A percentile compares a stretch with the other conserved stretches of the same genome.
These are phyloP conservation scores for Antheraea assamensis DNA, from an alignment of 2,888 invertebrate species.

Conservation along the genomic window DNA sequence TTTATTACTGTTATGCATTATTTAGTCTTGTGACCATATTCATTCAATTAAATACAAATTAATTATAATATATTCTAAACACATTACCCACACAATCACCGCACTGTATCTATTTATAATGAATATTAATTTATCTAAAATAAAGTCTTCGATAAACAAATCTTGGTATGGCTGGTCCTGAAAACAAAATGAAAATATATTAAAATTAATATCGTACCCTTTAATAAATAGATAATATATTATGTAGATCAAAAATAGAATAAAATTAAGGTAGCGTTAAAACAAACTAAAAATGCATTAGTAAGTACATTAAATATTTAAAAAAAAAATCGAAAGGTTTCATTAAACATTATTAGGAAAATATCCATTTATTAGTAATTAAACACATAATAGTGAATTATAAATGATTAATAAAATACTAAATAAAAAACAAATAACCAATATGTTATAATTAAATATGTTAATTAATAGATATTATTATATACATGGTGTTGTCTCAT, in stretches of 20 bases:
- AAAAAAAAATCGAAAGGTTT: too few species aligned
- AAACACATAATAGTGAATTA: too few species aligned
- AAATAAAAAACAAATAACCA: too few species aligned
- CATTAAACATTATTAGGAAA: too few species aligned
- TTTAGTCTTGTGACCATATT: neutral
- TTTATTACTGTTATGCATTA: neutral
- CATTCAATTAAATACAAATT: slow-evolving; percentile 19
- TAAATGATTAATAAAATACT: too few species aligned
- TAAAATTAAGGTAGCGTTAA: neutral
- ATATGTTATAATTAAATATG: too few species aligned
- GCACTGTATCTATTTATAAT: slow-evolving; percentile 12
- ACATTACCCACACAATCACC: slow-evolving; percentile 21
- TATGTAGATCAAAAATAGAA: neutral
- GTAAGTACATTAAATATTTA: too few species aligned
- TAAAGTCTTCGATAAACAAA: slow-evolving; percentile 51
- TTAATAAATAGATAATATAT: neutral
- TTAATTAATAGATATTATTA: too few species aligned
- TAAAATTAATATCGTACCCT: neutral
- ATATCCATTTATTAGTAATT: too few species aligned
- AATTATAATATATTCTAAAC: slow-evolving; percentile 19
- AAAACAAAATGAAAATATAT: slow-evolving; percentile 29
- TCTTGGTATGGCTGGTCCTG: slow-evolving; percentile 50
- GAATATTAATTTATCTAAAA: slow-evolving; percentile 37
- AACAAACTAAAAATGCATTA: neutral
- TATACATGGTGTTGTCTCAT: too few species aligned